These are phyloP conservation scores for Aix galericulata DNA, from an alignment of 2,113 vertebrate species.

Conservation along the genomic window DNA sequence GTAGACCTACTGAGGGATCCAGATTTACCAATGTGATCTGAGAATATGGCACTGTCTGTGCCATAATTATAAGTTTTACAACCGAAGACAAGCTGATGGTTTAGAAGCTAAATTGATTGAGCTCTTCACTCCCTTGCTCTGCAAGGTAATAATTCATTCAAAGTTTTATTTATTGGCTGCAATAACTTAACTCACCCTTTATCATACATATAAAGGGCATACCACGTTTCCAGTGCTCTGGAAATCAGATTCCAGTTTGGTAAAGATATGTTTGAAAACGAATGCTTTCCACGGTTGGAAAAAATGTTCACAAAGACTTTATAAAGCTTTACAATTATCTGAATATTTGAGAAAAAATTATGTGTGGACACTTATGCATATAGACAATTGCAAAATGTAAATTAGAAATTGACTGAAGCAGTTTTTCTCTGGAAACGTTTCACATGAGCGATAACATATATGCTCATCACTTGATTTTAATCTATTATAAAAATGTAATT, in stretches of 20 bases:
- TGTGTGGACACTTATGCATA: accelerated
- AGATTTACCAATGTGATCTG: neutral
- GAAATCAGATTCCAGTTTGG: accelerated
- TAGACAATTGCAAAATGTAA: neutral
- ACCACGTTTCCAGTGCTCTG: neutral
- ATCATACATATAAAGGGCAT: neutral
- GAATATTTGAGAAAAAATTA: neutral
- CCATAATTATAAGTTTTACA: neutral
- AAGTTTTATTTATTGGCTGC: neutral
- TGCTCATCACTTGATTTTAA: neutral
- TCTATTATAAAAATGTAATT: neutral
- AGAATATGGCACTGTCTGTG: neutral
- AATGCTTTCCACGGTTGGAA: neutral
- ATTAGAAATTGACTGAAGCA: neutral
- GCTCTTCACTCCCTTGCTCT: neutral
- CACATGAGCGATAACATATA: neutral
- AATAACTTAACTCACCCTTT: neutral
- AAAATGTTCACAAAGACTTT: neutral
- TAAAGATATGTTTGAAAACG: neutral
- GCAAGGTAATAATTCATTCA: neutral
- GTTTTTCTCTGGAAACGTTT: neutral
- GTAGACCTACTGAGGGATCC: neutral
- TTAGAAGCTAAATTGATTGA: neutral
- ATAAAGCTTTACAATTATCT: neutral
- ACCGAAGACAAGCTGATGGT: neutral